Evolutionary conservation across 2,888 invertebrate genomes (phyloP).

Genomic region (Anthophora plumipes): DNA sequence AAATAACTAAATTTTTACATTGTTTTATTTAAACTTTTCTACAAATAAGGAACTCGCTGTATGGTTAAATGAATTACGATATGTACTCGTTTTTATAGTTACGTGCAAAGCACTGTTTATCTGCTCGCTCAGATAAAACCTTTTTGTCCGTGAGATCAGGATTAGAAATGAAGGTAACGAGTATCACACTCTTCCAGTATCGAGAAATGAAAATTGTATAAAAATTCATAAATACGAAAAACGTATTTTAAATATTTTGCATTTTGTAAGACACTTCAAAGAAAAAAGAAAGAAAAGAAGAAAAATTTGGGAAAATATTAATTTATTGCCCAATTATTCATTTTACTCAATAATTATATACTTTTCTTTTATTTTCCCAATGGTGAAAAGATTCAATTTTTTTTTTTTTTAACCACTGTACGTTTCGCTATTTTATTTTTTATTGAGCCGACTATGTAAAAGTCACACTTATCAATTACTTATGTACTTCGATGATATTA

Average conservation of each 20-base stretch:
- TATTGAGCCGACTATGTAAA: background rate
- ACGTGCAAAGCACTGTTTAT: conserved; percentile 24
- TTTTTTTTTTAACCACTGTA: background rate
- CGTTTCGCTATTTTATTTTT: background rate
- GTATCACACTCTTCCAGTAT: background rate
- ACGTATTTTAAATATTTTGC: too few species aligned
- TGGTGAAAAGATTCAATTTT: background rate
- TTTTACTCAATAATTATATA: too few species aligned
- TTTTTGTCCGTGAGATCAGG: background rate
- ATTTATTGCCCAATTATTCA: too few species aligned
- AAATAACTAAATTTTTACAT: background rate
- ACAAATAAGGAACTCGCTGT: conserved; percentile 1
- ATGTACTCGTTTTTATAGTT: conserved; percentile 18
- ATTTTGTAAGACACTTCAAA: too few species aligned
- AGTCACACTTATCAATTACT: conserved; percentile 7
- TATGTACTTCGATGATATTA: conserved; percentile 1
- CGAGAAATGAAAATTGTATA: background rate
- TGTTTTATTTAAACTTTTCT: conserved; percentile 5
- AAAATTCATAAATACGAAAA: too few species aligned
- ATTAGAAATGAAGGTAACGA: conserved; percentile 9
- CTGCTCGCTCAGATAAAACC: conserved; percentile 16
- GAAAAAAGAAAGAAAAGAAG: too few species aligned
- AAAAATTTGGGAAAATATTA: too few species aligned
- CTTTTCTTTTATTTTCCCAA: too few species aligned
- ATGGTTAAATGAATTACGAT: conserved; percentile 18